Evolutionary conservation across 1,140 invertebrate species (phyloP), one percentile per base, ranked within the genome.

Genomic region (Lamellibrachia luymesi): DNA sequence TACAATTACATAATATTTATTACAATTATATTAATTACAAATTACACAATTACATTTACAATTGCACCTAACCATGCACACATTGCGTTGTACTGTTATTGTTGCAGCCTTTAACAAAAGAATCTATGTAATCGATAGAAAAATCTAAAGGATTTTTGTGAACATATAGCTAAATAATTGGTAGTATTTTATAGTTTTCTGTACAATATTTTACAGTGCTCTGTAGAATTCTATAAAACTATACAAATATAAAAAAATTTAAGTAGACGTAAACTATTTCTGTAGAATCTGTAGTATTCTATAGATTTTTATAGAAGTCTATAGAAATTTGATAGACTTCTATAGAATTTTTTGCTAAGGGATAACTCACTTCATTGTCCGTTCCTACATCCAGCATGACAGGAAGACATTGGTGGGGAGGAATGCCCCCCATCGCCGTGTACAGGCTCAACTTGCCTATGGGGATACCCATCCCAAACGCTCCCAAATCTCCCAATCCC

Each of bases 391-490:
- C 98, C 91, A 99, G 97, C 2, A 98, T 97, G 94, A 99, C 98
- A 10, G 99, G 98, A 49, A 99, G 96, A 95, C 98, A 99, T 95
- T 98, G 98, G 95, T 99, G 98, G 0, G 98, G 98, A 95, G 99
- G 98, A 94, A 99, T 98, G 10, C 98, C 98, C 56, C 98, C 98
- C 92, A 99, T 96, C 0, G 98, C 98, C 0, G 98, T 99, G 95
- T 99, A 99, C 6, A 99, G 96, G 2, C 98, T 97, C 92, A 99
- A 96, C 96, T 99, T 99, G 52, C 99, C 99, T 17, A 99, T 98
- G n/a, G 98, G 98, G 94, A 99, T 99, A 92, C 98, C 98, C 98
- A 99, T 99, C 4, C 99, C 99, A 95, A 98, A 98, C 5, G 98
- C 98, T 7, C 99, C 99, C 50, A 99, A 97, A 96, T 99, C 99